Evolutionary conservation across 2,888 invertebrate species (phyloP).

Genomic region (Liodrosophila aerea): DNA sequence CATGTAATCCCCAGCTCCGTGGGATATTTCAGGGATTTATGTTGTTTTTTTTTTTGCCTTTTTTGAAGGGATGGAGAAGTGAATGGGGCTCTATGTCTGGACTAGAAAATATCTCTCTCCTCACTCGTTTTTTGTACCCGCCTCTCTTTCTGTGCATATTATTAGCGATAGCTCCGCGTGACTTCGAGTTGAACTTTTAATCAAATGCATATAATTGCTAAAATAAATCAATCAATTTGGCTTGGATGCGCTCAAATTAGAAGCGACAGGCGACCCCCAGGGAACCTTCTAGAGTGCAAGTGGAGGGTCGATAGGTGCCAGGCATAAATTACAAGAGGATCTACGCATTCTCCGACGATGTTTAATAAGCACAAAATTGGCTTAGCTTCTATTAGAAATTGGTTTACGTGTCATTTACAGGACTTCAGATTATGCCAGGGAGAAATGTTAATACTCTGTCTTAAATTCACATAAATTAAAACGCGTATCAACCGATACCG

Average conservation of each 20-base stretch:
- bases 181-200: conserved; percentile 72
- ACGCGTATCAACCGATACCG: conserved; percentile 46
- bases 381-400: conserved; percentile 38
- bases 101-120: conserved; percentile 20
- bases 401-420: conserved; percentile 68
- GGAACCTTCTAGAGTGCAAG: too few relatives aligned
- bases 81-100: conserved; percentile 22
- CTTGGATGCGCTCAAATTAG: conserved; percentile 66
- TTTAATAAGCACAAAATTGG: conserved; percentile 37
- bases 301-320: conserved; percentile 19
- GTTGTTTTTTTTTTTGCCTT: conserved; percentile 52
- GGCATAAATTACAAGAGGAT: conserved; percentile 49
- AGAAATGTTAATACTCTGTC: conserved; percentile 43
- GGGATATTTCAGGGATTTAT: conserved; percentile 79
- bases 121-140: too few relatives aligned
- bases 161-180: conserved; percentile 70
- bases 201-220: conserved; percentile 78
- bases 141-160: conserved; percentile 52
- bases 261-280: conserved; percentile 56
- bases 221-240: conserved; percentile 79
- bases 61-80: conserved; percentile 19
- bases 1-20: conserved; percentile 76
- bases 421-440: not conserved
- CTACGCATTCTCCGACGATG: conserved; percentile 22
- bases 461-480: conserved; percentile 62